Percentiles rank a stretch among this genome's conserved stretches.
Evolutionary conservation across 1,140 invertebrate genomes (phyloP).

Genomic region (Heterodera schachtii): DNA sequence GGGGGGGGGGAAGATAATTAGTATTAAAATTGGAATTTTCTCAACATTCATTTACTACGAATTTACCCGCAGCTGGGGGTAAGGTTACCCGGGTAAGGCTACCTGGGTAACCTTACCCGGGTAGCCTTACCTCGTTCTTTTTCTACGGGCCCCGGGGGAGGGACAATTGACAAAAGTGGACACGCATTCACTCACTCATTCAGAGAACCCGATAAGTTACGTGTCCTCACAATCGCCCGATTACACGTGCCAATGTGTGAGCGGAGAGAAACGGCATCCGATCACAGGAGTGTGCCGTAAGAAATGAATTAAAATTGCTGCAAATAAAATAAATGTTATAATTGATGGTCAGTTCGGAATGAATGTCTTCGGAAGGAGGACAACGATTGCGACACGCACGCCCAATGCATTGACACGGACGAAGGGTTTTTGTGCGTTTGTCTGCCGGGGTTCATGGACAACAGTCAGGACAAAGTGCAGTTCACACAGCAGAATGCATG

Average conservation of each 20-base stretch:
- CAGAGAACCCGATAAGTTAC: background rate
- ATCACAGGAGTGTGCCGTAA: slow-evolving; percentile 62
- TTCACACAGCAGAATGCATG: background rate
- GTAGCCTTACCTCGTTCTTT: too few relatives aligned
- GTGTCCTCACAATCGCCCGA: slow-evolving; percentile 37
- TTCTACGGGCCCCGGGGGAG: too few relatives aligned
- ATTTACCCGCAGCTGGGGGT: too few relatives aligned
- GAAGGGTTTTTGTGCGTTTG: slow-evolving; percentile 61
- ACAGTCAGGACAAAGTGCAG: slow-evolving; percentile 47
- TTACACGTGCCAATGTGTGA: slow-evolving; percentile 61
- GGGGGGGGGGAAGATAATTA: too few relatives aligned
- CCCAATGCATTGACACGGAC: slow-evolving; percentile 63
- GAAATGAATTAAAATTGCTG: slow-evolving; percentile 11
- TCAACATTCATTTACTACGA: too few relatives aligned
- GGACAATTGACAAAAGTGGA: background rate
- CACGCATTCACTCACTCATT: background rate
- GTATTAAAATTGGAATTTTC: too few relatives aligned
- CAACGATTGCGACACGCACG: slow-evolving; percentile 59
- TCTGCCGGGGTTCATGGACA: slow-evolving; percentile 56
- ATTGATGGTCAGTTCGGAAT: slow-evolving; percentile 49
- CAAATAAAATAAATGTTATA: background rate
- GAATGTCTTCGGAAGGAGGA: slow-evolving; percentile 54
- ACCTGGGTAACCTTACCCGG: too few relatives aligned
- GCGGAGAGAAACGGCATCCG: slow-evolving; percentile 57
- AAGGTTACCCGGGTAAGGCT: too few relatives aligned